Evolutionary conservation across 2,113 vertebrate species (phyloP), one percentile per base, ranked within the genome.

Genomic region (Crotophaga sulcirostris): DNA sequence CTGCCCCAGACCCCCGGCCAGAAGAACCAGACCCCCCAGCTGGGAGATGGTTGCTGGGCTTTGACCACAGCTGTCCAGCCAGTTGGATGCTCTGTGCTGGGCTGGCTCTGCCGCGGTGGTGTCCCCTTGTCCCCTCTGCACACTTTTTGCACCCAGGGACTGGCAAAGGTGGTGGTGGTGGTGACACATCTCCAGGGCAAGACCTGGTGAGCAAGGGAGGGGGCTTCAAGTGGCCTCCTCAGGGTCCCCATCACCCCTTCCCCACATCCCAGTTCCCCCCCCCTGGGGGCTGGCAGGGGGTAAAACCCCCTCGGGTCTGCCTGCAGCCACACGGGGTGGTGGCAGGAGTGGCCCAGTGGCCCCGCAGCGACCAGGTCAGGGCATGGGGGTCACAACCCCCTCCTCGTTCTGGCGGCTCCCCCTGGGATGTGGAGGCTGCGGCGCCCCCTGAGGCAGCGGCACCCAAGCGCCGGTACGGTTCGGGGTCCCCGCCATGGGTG

Each of bases 11-110:
- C 40, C 51, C 42, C 19, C 2, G 2, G 54, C 23, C 3, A 3
- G 31, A 44, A 74, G 62, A 52, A n/a, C 9, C 6, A 5, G 13
- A 5, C 51, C 40, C 34, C 17, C 11, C n/a, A 4, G 55, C 63
- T 1, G 3, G 38, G 58, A 59, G 72, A 52, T 26, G 51, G 24
- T 52, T 13, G 26, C 47, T 11, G 12, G 47, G 86, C 49, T 0
- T 1, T 3, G 2, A 56, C 31, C 62, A 58, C 4, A 0, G 10
- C 36, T 49, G 2, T 28, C 40, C 8, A 1, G 64, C 17, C 1
- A 68, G 33, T 21, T 2, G 29, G 91, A 9, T 42, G 55, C 85
- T 63, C 5, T 13, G 92, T 55, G 56, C 47, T 5, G 6, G 36
- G 85, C 31, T 11, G 73, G 60, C 78, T 59, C 36, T 70, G 90